Conservation (phyloP, 2,113 vertebrate species). For the Melanerpes formicivorus region DNA sequence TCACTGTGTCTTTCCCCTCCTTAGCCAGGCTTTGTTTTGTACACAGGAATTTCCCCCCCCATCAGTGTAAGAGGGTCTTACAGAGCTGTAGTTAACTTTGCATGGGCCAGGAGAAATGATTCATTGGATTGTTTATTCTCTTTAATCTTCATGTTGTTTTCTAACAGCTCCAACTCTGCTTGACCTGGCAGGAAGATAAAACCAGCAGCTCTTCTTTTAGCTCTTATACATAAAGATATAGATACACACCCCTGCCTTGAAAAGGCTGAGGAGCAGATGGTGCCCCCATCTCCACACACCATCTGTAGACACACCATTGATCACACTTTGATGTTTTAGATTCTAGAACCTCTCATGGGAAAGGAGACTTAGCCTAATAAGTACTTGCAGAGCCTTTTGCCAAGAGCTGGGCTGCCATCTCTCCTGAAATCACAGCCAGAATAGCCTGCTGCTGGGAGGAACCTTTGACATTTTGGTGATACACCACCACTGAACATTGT, state of each 20-base stretch:
- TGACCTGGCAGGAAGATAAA: not conserved
- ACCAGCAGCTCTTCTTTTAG: not conserved
- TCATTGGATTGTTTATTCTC: not conserved
- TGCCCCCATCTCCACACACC: not conserved
- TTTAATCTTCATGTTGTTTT: not conserved
- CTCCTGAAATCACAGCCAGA: not conserved
- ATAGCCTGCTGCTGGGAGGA: not conserved
- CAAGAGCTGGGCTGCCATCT: not conserved
- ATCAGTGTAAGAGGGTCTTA: not conserved
- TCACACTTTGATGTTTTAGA: not conserved
- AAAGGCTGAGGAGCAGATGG: not conserved
- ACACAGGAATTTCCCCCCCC: not conserved
- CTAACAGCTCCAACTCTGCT: not conserved
- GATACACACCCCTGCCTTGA: not conserved
- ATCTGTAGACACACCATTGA: not conserved
- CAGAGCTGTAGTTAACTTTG: not conserved
- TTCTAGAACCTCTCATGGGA: not conserved
- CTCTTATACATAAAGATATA: not conserved
- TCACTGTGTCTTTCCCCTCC: not conserved
- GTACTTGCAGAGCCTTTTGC: not conserved
- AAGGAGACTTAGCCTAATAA: not conserved
- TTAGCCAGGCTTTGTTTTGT: not conserved
- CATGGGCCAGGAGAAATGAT: not conserved
- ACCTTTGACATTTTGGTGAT: not conserved
- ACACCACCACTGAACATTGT: not conserved